Percentiles rank a stretch among this genome's conserved stretches.
phyloP scores from a whole-genome alignment of 2,113 vertebrate genomes.

The Eudyptes chrysolophus region DNA sequence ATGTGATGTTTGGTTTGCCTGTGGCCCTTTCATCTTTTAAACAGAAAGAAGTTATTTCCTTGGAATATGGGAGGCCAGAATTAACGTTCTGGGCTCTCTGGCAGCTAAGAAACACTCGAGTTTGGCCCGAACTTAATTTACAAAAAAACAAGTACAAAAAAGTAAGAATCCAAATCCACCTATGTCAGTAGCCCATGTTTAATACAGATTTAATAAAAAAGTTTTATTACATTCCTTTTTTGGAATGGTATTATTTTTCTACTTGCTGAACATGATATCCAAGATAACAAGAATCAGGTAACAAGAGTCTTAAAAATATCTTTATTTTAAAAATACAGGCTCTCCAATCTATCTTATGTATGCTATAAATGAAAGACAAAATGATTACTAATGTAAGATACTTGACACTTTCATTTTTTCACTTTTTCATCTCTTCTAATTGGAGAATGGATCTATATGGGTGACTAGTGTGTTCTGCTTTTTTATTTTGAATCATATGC shows the following conservation, averaged over 20 bases:
- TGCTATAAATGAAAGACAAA: neutral
- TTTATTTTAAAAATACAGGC: neutral
- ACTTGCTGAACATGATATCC: neutral
- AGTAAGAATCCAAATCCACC: neutral
- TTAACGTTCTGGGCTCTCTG: slow-evolving; percentile 4
- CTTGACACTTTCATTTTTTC: neutral
- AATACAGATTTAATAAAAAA: neutral
- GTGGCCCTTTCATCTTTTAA: slow-evolving; percentile 5
- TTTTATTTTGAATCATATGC: neutral
- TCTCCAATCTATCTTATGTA: neutral
- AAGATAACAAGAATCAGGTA: neutral
- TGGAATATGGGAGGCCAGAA: neutral
- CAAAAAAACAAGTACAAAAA: neutral
- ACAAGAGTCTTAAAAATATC: neutral
- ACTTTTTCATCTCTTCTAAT: neutral
- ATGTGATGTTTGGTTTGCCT: neutral
- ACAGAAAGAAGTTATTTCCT: slow-evolving; percentile 15
- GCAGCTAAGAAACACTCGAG: neutral
- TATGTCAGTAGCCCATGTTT: neutral
- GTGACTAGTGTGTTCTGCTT: neutral
- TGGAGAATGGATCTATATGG: neutral
- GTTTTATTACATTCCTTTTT: neutral
- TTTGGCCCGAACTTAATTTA: slow-evolving; percentile 3
- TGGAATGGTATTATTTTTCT: neutral
- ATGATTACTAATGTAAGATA: neutral